Conservation (phyloP, 2,888 invertebrate genomes). For the Syrphus vitripennis region DNA sequence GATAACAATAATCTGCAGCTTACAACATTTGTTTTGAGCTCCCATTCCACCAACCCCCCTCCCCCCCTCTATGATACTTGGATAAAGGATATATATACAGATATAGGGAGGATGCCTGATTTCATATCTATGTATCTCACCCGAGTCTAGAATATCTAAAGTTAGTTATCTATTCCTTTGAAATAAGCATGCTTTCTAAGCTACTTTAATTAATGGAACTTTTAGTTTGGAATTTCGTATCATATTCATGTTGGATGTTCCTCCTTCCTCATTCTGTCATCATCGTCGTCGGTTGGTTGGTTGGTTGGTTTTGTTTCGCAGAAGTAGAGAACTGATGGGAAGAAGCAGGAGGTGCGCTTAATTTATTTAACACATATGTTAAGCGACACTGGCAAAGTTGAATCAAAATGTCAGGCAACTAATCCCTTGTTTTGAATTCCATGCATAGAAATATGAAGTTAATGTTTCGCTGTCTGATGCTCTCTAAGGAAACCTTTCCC, state of each 20-base stretch:
- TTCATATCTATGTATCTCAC: neutral
- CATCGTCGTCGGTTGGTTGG: constrained; percentile 29
- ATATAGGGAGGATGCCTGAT: neutral
- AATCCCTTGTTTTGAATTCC: constrained; percentile 37
- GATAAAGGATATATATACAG: neutral
- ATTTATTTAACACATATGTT: constrained; percentile 62
- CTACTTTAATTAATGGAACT: constrained; percentile 70
- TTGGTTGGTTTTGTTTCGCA: neutral
- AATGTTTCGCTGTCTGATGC: constrained; percentile 21
- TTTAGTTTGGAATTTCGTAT: constrained; percentile 65
- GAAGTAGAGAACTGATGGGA: neutral
- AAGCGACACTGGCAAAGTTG: constrained; percentile 42
- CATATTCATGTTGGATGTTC: constrained; percentile 57
- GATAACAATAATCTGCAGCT: constrained; percentile 66
- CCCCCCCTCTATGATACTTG: neutral
- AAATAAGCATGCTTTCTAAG: constrained; percentile 67
- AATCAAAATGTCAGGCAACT: constrained; percentile 45
- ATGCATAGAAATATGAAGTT: constrained; percentile 56
- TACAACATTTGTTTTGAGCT: constrained; percentile 51
- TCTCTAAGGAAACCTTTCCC: neutral
- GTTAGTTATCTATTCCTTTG: constrained; percentile 68
- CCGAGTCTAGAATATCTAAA: constrained; percentile 41
- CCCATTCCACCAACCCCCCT: neutral
- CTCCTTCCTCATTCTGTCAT: too few species aligned
- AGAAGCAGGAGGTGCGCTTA: neutral